Conservation (phyloP, 2,797 vertebrate species). For the Molossus molossus region DNA sequence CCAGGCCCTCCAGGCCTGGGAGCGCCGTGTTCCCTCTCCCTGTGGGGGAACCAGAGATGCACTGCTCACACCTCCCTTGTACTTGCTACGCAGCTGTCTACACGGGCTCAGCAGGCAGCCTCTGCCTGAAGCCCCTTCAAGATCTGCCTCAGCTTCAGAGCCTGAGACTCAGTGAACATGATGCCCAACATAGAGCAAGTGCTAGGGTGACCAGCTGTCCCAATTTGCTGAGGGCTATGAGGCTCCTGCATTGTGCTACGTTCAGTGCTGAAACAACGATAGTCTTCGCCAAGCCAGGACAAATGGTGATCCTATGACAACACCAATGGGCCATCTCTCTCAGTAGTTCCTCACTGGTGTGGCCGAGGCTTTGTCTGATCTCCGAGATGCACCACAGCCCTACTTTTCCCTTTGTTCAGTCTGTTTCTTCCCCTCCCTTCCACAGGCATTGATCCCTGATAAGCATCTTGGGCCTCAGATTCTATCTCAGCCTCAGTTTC, state of each 20-base stretch:
- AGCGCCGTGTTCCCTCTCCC: too few relatives aligned
- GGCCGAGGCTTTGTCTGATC: background rate
- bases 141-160: background rate
- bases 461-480: background rate
- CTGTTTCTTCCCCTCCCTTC: background rate
- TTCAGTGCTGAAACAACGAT: background rate
- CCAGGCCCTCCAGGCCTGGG: background rate
- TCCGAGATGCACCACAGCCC: background rate
- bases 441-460: background rate
- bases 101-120: background rate
- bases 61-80: background rate
- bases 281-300: background rate
- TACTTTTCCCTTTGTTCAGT: background rate
- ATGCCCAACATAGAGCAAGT: background rate
- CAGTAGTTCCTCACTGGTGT: background rate
- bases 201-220: background rate
- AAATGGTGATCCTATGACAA: background rate
- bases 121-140: background rate
- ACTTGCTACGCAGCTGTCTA: background rate
- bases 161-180: background rate
- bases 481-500: constrained; percentile 17
- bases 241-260: background rate
- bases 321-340: background rate
- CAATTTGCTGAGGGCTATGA: background rate
- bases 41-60: background rate